Base-by-base conservation (phyloP, 2,113 vertebrate species). In the Paedocypris sp. region DNA sequence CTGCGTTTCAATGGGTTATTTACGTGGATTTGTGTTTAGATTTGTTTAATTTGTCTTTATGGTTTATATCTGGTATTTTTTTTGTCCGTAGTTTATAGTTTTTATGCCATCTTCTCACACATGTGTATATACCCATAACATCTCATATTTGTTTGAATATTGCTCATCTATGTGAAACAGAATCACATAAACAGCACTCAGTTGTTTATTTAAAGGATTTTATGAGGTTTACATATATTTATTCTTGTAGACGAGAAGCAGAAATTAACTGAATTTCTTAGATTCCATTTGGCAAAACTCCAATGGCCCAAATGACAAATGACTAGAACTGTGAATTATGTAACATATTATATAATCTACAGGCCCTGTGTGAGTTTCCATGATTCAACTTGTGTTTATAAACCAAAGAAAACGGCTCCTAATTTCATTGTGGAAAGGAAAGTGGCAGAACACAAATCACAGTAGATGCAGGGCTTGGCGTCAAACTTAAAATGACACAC, bases 261-360 rank as follows among this genome's bases (percentile, higher is more conserved):
- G n/a, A n/a, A n/a, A n/a, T n/a, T n/a, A n/a, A n/a, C n/a, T n/a
- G n/a, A n/a, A n/a, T n/a, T n/a, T n/a, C n/a, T n/a, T n/a, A n/a
- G n/a, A n/a, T n/a, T n/a, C n/a, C n/a, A n/a, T n/a, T n/a, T n/a
- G n/a, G n/a, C n/a, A n/a, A n/a, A n/a, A n/a, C n/a, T n/a, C n/a
- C 69, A 62, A 15, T 39, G 47, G 43, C 45, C 54, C 64, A 29
- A 62, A 47, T 68, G 57, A 47, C 56, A 26, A 42, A 68, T 51
- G 63, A 66, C 54, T 69, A 65, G 63, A 57, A 36, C 49, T 23
- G 42, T 29, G 12, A 32, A 59, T 71, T 74, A 69, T 74, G 67
- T 72, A 69, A 74, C 69, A 32, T 33, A 33, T 69, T 64, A 35
- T 62, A 68, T 51, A 42, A 69, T 50, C 59, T 54, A 42, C 54